Percentiles rank a stretch among this genome's conserved stretches.
These are phyloP conservation scores for Saccopteryx bilineata DNA, from an alignment of 2,113 vertebrate genomes.

Conservation along the genomic window DNA sequence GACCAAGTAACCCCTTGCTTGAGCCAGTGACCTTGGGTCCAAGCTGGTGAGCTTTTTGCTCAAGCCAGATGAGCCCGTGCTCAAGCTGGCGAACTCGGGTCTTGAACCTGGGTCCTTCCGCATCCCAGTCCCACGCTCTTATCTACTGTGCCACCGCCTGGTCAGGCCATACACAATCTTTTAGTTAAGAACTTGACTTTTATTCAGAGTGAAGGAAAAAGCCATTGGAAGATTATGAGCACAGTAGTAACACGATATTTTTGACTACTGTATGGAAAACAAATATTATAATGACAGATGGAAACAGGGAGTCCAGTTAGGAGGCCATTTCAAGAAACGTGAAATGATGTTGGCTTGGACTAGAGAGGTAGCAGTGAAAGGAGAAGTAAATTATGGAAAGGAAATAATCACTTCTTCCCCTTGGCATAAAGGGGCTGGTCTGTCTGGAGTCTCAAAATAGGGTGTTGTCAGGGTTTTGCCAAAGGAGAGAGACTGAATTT, in stretches of 20 bases:
- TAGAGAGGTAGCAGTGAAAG: neutral
- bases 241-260: neutral
- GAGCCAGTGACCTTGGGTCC: no score
- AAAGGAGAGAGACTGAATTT: neutral
- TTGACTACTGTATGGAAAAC: neutral
- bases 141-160: no score
- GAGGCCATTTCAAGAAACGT: neutral
- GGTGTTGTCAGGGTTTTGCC: neutral
- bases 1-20: no score
- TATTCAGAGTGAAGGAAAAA: slow-evolving; percentile 6
- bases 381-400: neutral
- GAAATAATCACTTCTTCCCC: neutral
- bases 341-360: neutral
- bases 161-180: neutral
- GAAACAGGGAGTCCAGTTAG: neutral
- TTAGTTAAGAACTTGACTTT: slow-evolving; percentile 36
- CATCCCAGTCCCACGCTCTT: no score
- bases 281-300: neutral
- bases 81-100: no score
- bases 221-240: neutral
- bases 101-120: no score
- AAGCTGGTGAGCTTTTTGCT: no score
- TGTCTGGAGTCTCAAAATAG: neutral
- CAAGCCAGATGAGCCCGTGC: no score
- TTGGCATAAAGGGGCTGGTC: neutral